These are phyloP conservation scores for Psilanteris sp. DNA, from an alignment of 1,140 invertebrate species.

Conservation along the genomic window DNA sequence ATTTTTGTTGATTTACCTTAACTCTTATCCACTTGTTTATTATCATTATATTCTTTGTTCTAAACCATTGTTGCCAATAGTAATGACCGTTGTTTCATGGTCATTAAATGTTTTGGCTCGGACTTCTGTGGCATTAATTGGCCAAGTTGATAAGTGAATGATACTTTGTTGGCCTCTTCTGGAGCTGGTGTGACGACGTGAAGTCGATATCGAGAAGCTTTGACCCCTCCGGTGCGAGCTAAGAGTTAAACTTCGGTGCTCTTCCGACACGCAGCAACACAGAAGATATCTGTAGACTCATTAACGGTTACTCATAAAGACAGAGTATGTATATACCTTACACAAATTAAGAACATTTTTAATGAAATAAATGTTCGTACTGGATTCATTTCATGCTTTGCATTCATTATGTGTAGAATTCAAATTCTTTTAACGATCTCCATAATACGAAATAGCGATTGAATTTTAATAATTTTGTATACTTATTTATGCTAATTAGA, in stretches of 20 bases:
- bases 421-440: constrained; percentile 7
- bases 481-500: no score
- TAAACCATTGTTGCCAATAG: constrained; percentile 7
- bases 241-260: constrained; percentile 62
- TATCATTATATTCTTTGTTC: constrained; percentile 17
- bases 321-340: constrained; percentile 8
- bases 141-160: constrained; percentile 48
- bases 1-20: no score
- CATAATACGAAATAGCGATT: no score
- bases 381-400: constrained; percentile 12
- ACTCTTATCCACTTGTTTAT: no score
- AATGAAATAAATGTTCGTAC: constrained; percentile 4
- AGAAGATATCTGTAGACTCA: constrained; percentile 69
- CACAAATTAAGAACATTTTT: constrained; percentile 6
- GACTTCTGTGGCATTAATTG: constrained; percentile 9
- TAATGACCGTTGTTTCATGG: constrained; percentile 18
- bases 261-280: constrained; percentile 62
- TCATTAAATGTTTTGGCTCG: constrained; percentile 12
- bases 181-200: constrained; percentile 64
- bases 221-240: constrained; percentile 66
- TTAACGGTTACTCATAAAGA: constrained; percentile 17
- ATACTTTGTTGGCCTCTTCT: constrained; percentile 66
- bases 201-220: constrained; percentile 70
- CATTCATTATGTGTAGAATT: constrained; percentile 12
- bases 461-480: no score